Base-by-base conservation (phyloP, 2,888 invertebrate genomes). In the Meandrusa payeni region DNA sequence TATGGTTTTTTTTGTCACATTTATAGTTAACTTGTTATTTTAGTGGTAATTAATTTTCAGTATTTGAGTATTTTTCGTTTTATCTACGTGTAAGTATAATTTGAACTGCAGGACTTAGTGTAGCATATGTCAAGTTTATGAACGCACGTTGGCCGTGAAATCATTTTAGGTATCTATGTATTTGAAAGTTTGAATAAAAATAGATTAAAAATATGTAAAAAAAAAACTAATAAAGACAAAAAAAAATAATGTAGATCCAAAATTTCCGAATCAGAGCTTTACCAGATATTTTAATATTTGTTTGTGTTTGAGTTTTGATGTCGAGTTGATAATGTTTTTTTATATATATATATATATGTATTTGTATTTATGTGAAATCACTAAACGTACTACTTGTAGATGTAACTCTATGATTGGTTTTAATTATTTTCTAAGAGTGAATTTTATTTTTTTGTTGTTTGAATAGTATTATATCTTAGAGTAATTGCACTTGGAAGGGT, bases 101-200 rank as follows among this genome's bases (percentile, higher is more conserved):
- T 66, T 67, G 71, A 68, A 73, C 67, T 60, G 65, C 65, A 64
- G n/a, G n/a, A n/a, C n/a, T n/a, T n/a, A n/a, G n/a, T n/a, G n/a
- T n/a, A n/a, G n/a, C n/a, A n/a, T n/a, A n/a, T n/a, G n/a, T n/a
- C n/a, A n/a, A 64, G 61, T 15, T 27, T 11, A 9, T 6, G 15
- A 26, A 68, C 71, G 74, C 79, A 75, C 75, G 71, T 78, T 77
- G 81, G 77, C 77, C 61, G 65, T 77, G 69, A 69, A 61, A 57
- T 55, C 56, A 48, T 55, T 41, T 54, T 51, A 59, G 56, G 56
- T 62, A 62, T 61, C 61, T 69, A 71, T 65, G 64, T 67, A 67
- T 67, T 64, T 63, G 62, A 68, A 61, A 54, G 61, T 59, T 51
- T 48, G 46, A 50, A 59, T 52, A 50, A 59, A 64, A 61, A 60